Conservation (phyloP, 2,888 invertebrate species). For the Corythucha ciliata region DNA sequence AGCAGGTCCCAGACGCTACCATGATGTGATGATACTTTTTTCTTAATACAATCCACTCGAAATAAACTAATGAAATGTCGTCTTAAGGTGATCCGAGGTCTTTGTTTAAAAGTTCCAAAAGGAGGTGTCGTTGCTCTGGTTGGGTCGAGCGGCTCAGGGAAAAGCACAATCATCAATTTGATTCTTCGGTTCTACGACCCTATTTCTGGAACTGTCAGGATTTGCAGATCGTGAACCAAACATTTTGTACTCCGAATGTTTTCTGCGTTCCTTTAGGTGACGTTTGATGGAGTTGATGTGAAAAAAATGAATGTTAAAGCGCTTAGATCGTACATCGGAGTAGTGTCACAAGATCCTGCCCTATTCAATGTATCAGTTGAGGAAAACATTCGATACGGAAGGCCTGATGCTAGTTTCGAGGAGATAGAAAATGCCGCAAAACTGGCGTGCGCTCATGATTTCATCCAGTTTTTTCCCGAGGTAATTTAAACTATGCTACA, state of each 20-base stretch:
- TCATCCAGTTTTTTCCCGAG: conserved; percentile 43
- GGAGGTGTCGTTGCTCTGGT: conserved; percentile 69
- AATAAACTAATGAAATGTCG: not conserved
- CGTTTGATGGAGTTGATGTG: conserved; percentile 57
- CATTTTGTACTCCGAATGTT: not conserved
- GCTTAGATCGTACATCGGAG: conserved; percentile 71
- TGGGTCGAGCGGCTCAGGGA: conserved; percentile 66
- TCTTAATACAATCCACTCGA: too few relatives aligned
- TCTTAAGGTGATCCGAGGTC: conserved; percentile 48
- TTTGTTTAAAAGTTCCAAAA: conserved; percentile 55
- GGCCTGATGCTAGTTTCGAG: conserved; percentile 38
- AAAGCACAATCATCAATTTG: conserved; percentile 65
- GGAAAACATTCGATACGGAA: conserved; percentile 52
- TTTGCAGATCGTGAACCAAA: conserved; percentile 44
- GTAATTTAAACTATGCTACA: too few relatives aligned
- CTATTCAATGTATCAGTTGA: conserved; percentile 50
- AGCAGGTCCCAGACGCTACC: too few relatives aligned
- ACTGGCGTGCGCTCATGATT: conserved; percentile 42
- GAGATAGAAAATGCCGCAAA: conserved; percentile 41
- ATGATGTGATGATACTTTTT: too few relatives aligned
- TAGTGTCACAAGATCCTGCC: conserved; percentile 85
- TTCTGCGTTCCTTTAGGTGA: conserved; percentile 43
- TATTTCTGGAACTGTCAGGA: conserved; percentile 55
- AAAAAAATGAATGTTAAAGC: conserved; percentile 65
- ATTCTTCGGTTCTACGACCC: conserved; percentile 66